Percentiles rank a stretch among this genome's conserved stretches.
These are phyloP conservation scores for Ammodytes marinus DNA, from an alignment of 2,113 vertebrate genomes.

Conservation along the genomic window DNA sequence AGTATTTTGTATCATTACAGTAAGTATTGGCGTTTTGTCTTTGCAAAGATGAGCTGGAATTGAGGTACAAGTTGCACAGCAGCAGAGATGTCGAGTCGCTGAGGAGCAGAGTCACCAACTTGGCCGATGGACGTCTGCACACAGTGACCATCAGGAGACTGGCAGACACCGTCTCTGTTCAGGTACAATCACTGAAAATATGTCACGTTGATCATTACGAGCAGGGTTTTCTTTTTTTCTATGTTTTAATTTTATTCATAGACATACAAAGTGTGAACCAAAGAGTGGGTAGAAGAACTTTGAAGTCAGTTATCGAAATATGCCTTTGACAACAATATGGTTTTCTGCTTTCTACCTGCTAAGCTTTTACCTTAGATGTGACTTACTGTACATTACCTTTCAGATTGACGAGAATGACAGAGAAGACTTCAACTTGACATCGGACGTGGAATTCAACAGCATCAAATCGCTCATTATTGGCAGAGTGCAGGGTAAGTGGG, in stretches of 20 bases:
- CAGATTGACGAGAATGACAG: constrained; percentile 89
- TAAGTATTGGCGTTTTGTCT: constrained; percentile 13
- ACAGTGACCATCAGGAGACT: constrained; percentile 70
- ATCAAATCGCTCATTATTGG: constrained; percentile 90
- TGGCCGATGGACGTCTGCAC: constrained; percentile 82
- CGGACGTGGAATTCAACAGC: constrained; percentile 91
- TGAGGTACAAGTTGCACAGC: constrained; percentile 80
- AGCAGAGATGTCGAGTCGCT: constrained; percentile 72
- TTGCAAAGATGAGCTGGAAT: constrained; percentile 77
- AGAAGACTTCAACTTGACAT: constrained; percentile 90
- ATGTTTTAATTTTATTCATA: background rate
- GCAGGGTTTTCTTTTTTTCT: background rate
- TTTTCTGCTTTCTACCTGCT: background rate
- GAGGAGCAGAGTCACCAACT: constrained; percentile 52
- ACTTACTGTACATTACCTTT: constrained; percentile 37
- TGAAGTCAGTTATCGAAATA: no score
- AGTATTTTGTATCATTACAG: background rate
- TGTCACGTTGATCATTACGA: background rate
- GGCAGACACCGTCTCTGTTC: constrained; percentile 72
- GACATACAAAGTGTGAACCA: background rate
- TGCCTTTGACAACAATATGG: background rate
- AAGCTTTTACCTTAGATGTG: background rate
- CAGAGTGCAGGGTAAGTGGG: constrained; percentile 89
- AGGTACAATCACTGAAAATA: constrained; percentile 66
- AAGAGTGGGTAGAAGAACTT: background rate